Conservation (phyloP, 1,140 invertebrate genomes). For the Ceratosolen solmsi region DNA sequence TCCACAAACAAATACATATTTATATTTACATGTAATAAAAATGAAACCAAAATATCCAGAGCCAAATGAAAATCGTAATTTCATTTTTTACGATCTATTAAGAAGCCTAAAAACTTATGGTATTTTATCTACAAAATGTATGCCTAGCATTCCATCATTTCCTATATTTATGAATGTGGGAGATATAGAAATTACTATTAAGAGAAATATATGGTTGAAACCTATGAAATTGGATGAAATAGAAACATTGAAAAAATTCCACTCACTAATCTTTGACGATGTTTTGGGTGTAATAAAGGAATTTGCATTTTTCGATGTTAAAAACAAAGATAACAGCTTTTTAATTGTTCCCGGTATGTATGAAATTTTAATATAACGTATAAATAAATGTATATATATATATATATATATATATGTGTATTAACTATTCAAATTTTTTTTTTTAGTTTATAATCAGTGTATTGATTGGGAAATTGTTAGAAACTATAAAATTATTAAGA, state of each 20-base stretch:
- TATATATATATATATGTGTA: not conserved
- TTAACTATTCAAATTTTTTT: too few species aligned
- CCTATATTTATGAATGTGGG: conserved; percentile 90
- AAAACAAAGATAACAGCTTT: conserved; percentile 79
- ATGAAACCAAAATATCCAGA: conserved; percentile 73
- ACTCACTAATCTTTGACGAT: conserved; percentile 78
- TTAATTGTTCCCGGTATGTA: conserved; percentile 82
- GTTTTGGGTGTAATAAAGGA: conserved; percentile 85
- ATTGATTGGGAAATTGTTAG: conserved; percentile 76
- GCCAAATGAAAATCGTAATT: conserved; percentile 62
- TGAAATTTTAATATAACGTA: not conserved
- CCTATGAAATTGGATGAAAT: conserved; percentile 75
- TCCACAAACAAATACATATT: conserved; percentile 59
- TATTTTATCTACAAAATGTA: conserved; percentile 75
- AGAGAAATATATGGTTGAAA: conserved; percentile 73
- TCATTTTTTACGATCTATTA: conserved; percentile 65
- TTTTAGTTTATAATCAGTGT: too few species aligned
- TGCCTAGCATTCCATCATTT: conserved; percentile 82
- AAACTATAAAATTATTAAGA: not conserved
- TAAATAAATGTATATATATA: not conserved
- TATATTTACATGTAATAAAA: conserved; percentile 78
- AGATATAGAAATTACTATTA: conserved; percentile 80
- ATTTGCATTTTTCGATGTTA: conserved; percentile 83
- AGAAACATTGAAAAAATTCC: conserved; percentile 75
- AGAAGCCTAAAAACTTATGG: conserved; percentile 71